phyloP scores from a whole-genome alignment of 2,113 vertebrate genomes.

The Herpailurus yagouaroundi region DNA sequence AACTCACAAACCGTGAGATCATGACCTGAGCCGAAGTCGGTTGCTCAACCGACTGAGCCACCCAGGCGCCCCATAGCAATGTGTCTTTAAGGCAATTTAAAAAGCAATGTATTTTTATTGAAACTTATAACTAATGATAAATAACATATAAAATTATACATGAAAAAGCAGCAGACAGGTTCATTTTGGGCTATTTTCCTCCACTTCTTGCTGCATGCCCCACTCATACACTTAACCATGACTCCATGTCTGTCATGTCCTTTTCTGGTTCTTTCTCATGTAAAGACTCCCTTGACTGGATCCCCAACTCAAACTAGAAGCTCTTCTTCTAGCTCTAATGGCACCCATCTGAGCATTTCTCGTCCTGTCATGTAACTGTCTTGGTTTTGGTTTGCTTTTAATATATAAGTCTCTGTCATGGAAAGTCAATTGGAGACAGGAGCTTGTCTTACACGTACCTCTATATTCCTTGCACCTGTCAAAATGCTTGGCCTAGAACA shows the following conservation, averaged over 20 bases:
- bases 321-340: background rate
- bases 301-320: background rate
- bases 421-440: background rate
- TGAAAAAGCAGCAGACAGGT: background rate
- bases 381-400: background rate
- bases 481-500: background rate
- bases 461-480: background rate
- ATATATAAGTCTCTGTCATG: background rate
- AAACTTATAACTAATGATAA: slow-evolving; percentile 18
- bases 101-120: background rate
- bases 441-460: background rate
- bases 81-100: slow-evolving; percentile 2
- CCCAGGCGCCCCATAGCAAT: background rate
- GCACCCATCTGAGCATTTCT: background rate
- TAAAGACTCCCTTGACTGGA: background rate
- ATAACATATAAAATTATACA: background rate
- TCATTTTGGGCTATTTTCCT: background rate
- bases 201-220: background rate
- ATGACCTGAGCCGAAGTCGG: too few relatives aligned
- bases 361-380: background rate
- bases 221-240: background rate
- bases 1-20: too few relatives aligned
- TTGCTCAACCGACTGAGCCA: too few relatives aligned
- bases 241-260: background rate
- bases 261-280: slow-evolving; percentile 14